Evolutionary conservation across 2,113 vertebrate species (phyloP).

Genomic region (Micronycteris hirsuta): DNA sequence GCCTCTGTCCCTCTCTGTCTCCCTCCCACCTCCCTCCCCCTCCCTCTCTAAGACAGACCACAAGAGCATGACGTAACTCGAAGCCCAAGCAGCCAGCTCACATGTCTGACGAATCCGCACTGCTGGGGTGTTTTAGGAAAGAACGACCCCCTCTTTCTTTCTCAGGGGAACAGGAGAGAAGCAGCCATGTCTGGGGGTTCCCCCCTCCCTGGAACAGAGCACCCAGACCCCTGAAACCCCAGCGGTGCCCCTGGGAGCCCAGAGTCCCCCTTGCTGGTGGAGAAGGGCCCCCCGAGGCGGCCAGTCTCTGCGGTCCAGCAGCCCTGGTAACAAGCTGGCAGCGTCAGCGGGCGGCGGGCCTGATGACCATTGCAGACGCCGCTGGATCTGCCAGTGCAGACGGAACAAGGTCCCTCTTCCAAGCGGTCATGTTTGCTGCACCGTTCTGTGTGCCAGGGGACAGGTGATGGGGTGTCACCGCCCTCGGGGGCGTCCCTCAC

Average conservation of each 20-base stretch:
- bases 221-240: background rate
- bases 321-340: background rate
- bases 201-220: background rate
- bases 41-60: background rate
- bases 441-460: background rate
- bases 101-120: background rate
- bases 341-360: background rate
- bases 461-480: accelerated
- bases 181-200: background rate
- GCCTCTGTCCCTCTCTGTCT: accelerated
- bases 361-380: constrained; percentile 7
- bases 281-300: constrained; percentile 6
- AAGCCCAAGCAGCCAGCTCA: background rate
- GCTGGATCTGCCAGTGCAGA: accelerated
- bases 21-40: background rate
- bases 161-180: background rate
- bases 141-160: background rate
- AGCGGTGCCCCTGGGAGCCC: constrained; percentile 23
- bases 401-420: background rate
- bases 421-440: background rate
- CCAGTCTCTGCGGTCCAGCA: background rate
- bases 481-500: background rate
- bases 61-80: background rate
- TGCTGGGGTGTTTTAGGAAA: constrained; percentile 8
- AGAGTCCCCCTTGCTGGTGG: background rate